Percentiles rank a stretch among this genome's conserved stretches.
Evolutionary conservation across 2,113 vertebrate genomes (phyloP).

Genomic region (Alosa alosa): DNA sequence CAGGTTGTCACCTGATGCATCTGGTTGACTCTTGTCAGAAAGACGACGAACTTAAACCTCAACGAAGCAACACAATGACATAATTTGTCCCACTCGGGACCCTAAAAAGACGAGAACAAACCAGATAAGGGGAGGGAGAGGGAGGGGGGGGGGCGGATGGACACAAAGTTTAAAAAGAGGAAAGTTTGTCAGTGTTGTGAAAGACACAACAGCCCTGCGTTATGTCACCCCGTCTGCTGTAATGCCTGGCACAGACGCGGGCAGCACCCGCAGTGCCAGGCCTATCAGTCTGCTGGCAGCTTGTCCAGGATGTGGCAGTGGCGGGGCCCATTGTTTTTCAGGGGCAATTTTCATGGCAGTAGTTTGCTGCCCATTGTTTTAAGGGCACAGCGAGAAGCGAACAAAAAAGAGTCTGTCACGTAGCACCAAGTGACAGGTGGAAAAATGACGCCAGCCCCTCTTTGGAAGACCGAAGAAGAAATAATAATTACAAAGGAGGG

Average conservation of each 20-base stretch:
- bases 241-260: neutral
- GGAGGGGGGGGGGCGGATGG: neutral
- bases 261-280: neutral
- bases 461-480: slow-evolving; percentile 1
- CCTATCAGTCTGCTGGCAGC: slow-evolving; percentile 3
- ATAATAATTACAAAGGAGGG: slow-evolving; percentile 14
- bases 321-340: neutral
- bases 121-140: neutral
- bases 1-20: neutral
- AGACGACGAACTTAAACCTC: neutral
- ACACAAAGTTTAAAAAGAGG: slow-evolving; percentile 11
- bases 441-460: slow-evolving; percentile 27
- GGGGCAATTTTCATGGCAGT: neutral
- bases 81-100: neutral
- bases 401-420: neutral
- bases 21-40: neutral
- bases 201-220: slow-evolving; percentile 1
- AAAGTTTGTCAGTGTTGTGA: neutral
- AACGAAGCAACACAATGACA: neutral
- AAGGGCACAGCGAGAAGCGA: neutral
- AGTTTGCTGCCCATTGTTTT: neutral
- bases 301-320: neutral
- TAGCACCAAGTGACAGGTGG: slow-evolving; percentile 22
- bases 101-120: neutral
- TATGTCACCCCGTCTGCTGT: slow-evolving; percentile 3